phyloP scores from a whole-genome alignment of 2,888 invertebrate species.

The Deroplatys truncata region DNA sequence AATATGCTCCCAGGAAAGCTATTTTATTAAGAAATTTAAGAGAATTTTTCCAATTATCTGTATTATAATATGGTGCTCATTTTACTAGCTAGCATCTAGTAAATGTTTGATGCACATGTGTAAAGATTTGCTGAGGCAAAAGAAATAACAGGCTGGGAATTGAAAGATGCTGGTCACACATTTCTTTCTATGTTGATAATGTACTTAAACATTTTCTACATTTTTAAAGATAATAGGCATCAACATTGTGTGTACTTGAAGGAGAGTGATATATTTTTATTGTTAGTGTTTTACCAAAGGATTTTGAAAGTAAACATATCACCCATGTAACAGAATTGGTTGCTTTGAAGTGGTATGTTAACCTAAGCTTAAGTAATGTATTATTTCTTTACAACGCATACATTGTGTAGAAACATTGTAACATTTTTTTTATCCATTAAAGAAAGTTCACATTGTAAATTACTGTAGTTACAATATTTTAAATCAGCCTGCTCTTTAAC shows the following conservation, averaged over 20 bases:
- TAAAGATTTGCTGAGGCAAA: not conserved
- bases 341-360: not conserved
- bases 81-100: not conserved
- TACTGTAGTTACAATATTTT: no score
- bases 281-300: not conserved
- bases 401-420: not conserved
- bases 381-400: not conserved
- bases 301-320: not conserved
- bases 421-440: not conserved
- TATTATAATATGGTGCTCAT: not conserved
- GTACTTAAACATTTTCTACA: not conserved
- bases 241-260: not conserved
- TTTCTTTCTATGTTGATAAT: not conserved
- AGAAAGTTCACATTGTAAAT: not conserved
- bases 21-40: not conserved
- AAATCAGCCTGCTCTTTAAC: no score
- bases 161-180: not conserved
- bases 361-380: not conserved
- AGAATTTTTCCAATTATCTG: not conserved
- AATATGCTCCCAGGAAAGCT: not conserved
- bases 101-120: not conserved
- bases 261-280: not conserved
- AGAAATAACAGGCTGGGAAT: not conserved
- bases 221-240: not conserved
- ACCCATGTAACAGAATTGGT: not conserved